Base-by-base conservation (phyloP, 1,140 invertebrate species). In the Orius insidiosus region DNA sequence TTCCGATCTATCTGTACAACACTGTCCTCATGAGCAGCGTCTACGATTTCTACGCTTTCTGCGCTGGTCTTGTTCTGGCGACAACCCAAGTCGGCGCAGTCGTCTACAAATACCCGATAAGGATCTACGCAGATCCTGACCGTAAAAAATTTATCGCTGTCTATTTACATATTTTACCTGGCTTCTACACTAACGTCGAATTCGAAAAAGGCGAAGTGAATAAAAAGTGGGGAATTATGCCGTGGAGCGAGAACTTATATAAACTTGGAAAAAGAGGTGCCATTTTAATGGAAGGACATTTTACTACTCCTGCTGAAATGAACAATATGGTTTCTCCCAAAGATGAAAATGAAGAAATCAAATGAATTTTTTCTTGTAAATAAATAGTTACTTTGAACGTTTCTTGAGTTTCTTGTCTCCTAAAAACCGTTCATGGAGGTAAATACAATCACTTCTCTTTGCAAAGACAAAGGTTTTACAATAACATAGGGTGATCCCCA, bases 271-370 rank as follows among this genome's bases (percentile, higher is more conserved):
- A 4, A 2, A 46, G 46, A 36, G 54, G 48, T 8, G 47, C 54
- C 3, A 52, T 59, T 44, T 24, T 62, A 4, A 11, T 58, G 4
- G 56, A 60, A 35, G 33, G 55, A 10, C 51, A 51, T 39, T 62
- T 62, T 47, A 45, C 54, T 45, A 54, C 10, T 48, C 56, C 60
- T 41, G 46, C 48, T 24, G 60, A 62, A 53, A 52, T 59, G 31
- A 51, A 54, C 52, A 53, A 56, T 38, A 56, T 61, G 55, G 15
- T 15, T 36, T 36, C 35, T 36, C 3, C 9, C 4, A 13, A 15
- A 13, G 9, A 15, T 16, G 11, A 24, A 24, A 24, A 24, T 24
- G 7, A 24, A 7, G 24, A 24, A 24, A 24, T 24, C 24, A 4
- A 24, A 24, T 7, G n/a, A n/a, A n/a, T n/a, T n/a, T n/a, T n/a